Conservation (phyloP, 2,888 invertebrate genomes). For the Rugalucina vietnamica region DNA sequence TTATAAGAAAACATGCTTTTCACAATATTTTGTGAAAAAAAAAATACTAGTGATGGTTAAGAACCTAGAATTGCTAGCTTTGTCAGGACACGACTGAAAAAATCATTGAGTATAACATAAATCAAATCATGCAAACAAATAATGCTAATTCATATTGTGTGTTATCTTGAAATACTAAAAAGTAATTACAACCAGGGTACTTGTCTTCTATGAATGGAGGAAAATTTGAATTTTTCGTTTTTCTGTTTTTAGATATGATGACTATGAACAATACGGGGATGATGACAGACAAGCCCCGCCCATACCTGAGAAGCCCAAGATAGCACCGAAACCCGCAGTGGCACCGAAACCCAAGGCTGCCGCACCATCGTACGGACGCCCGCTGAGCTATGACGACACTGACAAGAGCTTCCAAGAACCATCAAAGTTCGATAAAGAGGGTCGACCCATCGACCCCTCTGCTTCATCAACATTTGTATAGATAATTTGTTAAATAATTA, state of each 20-base stretch:
- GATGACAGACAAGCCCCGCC: constrained; percentile 6
- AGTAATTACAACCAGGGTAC: too few species aligned
- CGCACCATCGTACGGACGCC: constrained; percentile 26
- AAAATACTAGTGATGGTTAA: too few species aligned
- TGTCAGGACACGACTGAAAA: too few species aligned
- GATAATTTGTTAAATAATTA: too few species aligned
- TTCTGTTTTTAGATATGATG: constrained; percentile 2
- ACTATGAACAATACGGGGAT: constrained; percentile 31
- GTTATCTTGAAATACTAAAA: too few species aligned
- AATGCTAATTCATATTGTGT: too few species aligned
- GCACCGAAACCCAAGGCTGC: not conserved
- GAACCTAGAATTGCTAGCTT: too few species aligned
- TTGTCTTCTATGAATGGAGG: too few species aligned
- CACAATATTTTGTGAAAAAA: too few species aligned
- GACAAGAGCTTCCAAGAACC: constrained; percentile 64
- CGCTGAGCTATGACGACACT: constrained; percentile 38
- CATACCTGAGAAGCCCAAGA: constrained; percentile 8
- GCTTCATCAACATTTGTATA: constrained; percentile 42
- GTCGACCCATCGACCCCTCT: constrained; percentile 56
- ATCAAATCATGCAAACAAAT: too few species aligned
- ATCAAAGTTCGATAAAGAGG: constrained; percentile 71
- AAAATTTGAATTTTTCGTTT: not conserved
- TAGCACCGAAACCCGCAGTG: not conserved
- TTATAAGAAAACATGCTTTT: too few species aligned
- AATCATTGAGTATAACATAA: too few species aligned